Conservation (phyloP, 1,140 invertebrate genomes). For the Hetaerina americana region DNA sequence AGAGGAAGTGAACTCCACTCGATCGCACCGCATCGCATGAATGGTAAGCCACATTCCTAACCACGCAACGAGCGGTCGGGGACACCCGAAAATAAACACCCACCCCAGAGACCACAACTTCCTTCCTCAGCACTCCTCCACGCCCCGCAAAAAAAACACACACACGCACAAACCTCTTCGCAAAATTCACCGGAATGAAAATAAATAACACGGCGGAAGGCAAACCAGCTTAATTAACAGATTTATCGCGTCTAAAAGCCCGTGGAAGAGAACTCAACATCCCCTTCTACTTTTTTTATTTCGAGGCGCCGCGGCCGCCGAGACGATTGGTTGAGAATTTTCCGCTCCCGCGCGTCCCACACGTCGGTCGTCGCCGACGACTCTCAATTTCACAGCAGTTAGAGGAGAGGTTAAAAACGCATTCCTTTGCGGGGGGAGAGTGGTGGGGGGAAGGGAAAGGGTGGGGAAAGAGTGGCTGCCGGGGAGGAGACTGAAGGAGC, state of each 20-base stretch:
- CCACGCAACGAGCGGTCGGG: too few species aligned
- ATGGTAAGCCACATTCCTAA: background rate
- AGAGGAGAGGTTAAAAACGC: background rate
- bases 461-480: too few species aligned
- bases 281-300: too few species aligned
- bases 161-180: too few species aligned
- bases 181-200: too few species aligned
- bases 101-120: too few species aligned
- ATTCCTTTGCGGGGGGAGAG: background rate
- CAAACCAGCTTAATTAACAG: background rate
- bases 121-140: too few species aligned
- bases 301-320: background rate
- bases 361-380: too few species aligned
- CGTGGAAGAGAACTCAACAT: background rate
- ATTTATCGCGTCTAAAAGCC: background rate
- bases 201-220: too few species aligned
- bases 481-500: too few species aligned
- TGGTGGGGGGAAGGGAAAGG: background rate
- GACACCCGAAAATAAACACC: too few species aligned
- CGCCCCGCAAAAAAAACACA: too few species aligned
- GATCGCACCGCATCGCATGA: background rate
- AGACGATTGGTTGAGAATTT: background rate
- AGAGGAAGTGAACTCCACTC: background rate
- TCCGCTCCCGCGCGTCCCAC: background rate
- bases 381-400: background rate